A percentile compares a stretch with the other conserved stretches of the same genome.
phyloP scores from a whole-genome alignment of 2,113 vertebrate species.

The Brachypteracias leptosomus region DNA sequence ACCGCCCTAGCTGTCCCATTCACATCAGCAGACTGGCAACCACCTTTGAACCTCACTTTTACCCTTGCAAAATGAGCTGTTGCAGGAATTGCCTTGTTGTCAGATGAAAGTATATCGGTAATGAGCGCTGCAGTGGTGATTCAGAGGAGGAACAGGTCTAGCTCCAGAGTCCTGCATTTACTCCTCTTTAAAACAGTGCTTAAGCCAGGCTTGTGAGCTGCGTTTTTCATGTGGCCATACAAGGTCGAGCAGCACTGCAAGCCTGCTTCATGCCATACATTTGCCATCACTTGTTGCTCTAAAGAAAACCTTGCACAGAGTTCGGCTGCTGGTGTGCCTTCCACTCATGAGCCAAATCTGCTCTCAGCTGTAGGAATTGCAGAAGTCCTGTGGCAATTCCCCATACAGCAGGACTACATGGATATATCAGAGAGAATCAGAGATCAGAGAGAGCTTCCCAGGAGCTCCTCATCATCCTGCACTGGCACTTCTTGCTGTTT shows the following conservation, averaged over 20 bases:
- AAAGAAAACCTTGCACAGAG: not conserved
- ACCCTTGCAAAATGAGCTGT: not conserved
- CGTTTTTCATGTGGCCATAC: rapidly evolving
- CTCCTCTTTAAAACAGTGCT: not conserved
- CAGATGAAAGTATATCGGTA: not conserved
- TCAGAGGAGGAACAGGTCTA: not conserved
- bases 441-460: not conserved
- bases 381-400: rapidly evolving
- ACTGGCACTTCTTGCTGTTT: not conserved
- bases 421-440: not conserved
- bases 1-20: not conserved
- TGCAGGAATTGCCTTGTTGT: not conserved
- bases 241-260: not conserved
- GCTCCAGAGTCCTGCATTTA: not conserved
- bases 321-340: not conserved
- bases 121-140: not conserved
- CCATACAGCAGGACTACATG: not conserved
- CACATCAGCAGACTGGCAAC: not conserved
- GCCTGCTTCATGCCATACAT: rapidly evolving
- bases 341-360: not conserved
- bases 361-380: not conserved
- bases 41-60: not conserved
- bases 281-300: not conserved
- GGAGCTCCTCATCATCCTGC: not conserved
- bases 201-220: not conserved